phyloP scores from a whole-genome alignment of 2,797 vertebrate species.

The Chelmon rostratus region DNA sequence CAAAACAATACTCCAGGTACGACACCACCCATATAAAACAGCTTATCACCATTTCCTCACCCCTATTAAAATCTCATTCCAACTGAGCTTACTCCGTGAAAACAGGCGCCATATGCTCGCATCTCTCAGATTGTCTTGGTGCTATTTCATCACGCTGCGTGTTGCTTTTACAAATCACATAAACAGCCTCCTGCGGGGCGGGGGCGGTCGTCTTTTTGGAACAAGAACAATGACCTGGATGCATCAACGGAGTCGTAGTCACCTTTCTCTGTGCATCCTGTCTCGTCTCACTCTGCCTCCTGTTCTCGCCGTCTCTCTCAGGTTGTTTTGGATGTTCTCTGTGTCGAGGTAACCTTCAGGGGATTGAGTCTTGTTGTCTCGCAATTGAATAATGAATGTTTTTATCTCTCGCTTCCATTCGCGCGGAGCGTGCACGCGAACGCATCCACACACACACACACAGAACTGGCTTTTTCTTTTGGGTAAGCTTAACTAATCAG shows the following conservation, averaged over 20 bases:
- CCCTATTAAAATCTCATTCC: slow-evolving; percentile 41
- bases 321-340: slow-evolving; percentile 54
- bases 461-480: slow-evolving; percentile 1
- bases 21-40: slow-evolving; percentile 17
- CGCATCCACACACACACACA: not conserved
- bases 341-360: slow-evolving; percentile 69
- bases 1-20: slow-evolving; percentile 14
- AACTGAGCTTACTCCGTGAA: not conserved
- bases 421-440: not conserved
- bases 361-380: slow-evolving; percentile 52
- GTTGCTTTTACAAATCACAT: slow-evolving; percentile 52
- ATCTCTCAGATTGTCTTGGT: not conserved
- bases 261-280: slow-evolving; percentile 28
- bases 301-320: slow-evolving; percentile 7
- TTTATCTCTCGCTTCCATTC: slow-evolving; percentile 31
- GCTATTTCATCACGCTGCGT: slow-evolving; percentile 26
- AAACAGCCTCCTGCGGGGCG: slow-evolving; percentile 14
- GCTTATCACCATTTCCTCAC: slow-evolving; percentile 32
- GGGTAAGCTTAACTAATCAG: slow-evolving; percentile 49
- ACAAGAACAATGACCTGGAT: slow-evolving; percentile 53
- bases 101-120: slow-evolving; percentile 20
- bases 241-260: slow-evolving; percentile 44
- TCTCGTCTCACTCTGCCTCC: slow-evolving; percentile 10
- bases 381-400: slow-evolving; percentile 62
- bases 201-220: not conserved